These are phyloP conservation scores for Centropyge bicolor DNA, from an alignment of 2,797 vertebrate species.

Conservation along the genomic window DNA sequence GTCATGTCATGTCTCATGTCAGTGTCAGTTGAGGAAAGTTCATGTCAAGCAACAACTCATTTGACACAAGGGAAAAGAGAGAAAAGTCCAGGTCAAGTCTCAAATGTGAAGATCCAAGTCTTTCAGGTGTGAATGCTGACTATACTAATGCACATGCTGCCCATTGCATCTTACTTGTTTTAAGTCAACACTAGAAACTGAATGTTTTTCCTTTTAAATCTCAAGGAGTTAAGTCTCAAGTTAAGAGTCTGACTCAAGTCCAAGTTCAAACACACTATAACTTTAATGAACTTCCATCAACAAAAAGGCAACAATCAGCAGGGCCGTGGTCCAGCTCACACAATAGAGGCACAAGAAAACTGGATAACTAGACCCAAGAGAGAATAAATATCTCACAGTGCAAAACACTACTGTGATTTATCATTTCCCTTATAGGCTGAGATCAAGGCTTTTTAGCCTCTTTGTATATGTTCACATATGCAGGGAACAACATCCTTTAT, in stretches of 20 bases:
- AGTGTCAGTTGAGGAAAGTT: not conserved
- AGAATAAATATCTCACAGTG: constrained; percentile 39
- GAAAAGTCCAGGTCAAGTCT: not conserved
- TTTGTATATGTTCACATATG: not conserved
- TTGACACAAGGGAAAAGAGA: not conserved
- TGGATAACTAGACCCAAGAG: constrained; percentile 36
- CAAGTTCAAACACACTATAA: not conserved
- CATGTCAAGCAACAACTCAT: not conserved
- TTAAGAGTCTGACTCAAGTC: constrained; percentile 1
- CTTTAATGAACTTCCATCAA: constrained; percentile 21
- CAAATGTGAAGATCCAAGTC: not conserved
- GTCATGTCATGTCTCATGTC: not conserved
- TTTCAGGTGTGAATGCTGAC: not conserved
- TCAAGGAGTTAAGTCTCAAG: not conserved
- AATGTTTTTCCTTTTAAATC: not conserved
- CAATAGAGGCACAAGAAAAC: constrained; percentile 28
- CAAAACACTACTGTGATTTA: constrained; percentile 31
- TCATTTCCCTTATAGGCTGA: constrained; percentile 19
- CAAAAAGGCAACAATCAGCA: constrained; percentile 5
- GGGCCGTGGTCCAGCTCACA: constrained; percentile 26
- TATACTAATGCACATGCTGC: not conserved
- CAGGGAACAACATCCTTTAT: not conserved
- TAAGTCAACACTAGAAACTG: not conserved
- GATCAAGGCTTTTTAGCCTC: constrained; percentile 12
- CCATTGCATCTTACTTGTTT: not conserved